Base-by-base conservation (phyloP, 2,113 vertebrate genomes). In the Pygoscelis antarcticus region DNA sequence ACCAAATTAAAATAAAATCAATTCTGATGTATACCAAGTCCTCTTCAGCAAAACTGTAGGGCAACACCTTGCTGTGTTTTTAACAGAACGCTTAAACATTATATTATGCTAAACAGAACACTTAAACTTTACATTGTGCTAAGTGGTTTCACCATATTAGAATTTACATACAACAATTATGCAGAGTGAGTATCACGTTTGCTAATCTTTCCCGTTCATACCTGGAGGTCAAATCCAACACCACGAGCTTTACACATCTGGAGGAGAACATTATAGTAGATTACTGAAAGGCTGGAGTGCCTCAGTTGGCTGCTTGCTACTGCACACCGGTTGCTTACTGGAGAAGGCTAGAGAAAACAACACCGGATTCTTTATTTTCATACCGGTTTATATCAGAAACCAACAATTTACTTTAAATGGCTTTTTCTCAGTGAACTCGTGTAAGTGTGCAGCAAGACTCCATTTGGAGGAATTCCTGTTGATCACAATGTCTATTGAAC, bases 141-240 rank as follows among this genome's bases (percentile, higher is more conserved):
- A 17, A 76, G 7, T 27, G 57, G 8, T 11, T 91, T 61, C 16
- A n/a, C 40, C 34, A 1, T 2, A 15, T 20, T 3, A 54, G 12
- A 65, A 40, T 49, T 72, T 9, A 36, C 34, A 21, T 3, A 30
- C 3, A 29, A 25, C 70, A 69, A 38, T 30, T 5, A 65, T 38
- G 49, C 62, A 46, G 61, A 64, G 46, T 0, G 61, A 64, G 46
- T 0, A 65, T 7, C 20, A 2, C 3, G 0, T 23, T 80, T 61
- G 10, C 54, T 52, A 42, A 16, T 54, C 54, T 46, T 57, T 25
- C 36, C 55, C 1, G 0, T 58, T 83, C 96, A 8, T 98, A 99
- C 99, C 99, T 98, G 98, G 29, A 98, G 94, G 96, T 99, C 98
- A 90, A 98, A 99, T 81, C 98, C 98, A 30, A 99, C 97, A 36